phyloP scores from a whole-genome alignment of 1,140 invertebrate genomes.

The Bombus breviceps region DNA sequence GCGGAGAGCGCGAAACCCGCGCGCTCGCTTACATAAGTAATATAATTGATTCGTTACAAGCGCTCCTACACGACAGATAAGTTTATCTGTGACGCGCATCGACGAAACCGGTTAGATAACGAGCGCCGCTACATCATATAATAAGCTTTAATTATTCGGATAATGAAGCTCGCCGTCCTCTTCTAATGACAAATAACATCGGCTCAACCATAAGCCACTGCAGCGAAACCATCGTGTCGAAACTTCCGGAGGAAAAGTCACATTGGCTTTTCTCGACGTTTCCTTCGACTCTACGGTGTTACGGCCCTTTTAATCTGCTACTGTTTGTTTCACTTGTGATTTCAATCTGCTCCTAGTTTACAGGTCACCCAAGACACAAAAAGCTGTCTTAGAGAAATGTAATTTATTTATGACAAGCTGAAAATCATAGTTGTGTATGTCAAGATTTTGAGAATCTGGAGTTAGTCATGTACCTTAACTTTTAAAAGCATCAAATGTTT shows the following conservation, averaged over 20 bases:
- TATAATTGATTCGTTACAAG: conserved; percentile 70
- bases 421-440: neutral
- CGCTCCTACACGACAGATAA: conserved; percentile 64
- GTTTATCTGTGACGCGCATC: conserved; percentile 66
- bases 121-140: conserved; percentile 64
- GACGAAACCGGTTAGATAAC: conserved; percentile 71
- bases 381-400: neutral
- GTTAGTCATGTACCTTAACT: neutral
- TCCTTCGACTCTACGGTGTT: neutral
- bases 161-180: conserved; percentile 55
- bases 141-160: conserved; percentile 71
- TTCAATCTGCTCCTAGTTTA: neutral
- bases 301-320: neutral
- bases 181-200: conserved; percentile 62
- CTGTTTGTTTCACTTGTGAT: neutral
- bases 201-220: conserved; percentile 16
- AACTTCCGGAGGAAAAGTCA: conserved; percentile 12
- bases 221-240: neutral
- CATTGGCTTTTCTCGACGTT: conserved; percentile 27
- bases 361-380: neutral
- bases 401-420: neutral
- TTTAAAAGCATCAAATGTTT: neutral
- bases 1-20: conserved; percentile 49
- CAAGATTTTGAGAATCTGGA: neutral
- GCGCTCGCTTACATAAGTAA: conserved; percentile 55